Percentiles rank a stretch among this genome's conserved stretches.
Evolutionary conservation across 2,113 vertebrate genomes (phyloP).

Genomic region (Xiphophorus couchianus): DNA sequence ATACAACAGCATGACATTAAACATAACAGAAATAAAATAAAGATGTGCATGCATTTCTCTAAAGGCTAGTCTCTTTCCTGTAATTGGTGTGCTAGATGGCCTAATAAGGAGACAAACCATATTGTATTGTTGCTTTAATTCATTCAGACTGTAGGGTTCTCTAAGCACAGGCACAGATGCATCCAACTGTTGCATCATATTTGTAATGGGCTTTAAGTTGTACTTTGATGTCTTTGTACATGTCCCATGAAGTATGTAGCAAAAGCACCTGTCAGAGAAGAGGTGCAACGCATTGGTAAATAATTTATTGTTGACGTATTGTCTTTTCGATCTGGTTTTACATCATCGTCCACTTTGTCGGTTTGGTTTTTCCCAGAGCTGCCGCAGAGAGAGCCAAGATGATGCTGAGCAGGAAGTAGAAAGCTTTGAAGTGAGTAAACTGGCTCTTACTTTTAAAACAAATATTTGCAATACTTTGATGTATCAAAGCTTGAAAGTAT

Average conservation of each 20-base stretch:
- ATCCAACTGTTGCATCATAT: not conserved
- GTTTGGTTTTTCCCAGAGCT: constrained; percentile 82
- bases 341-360: not conserved
- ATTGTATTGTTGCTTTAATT: not conserved
- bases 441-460: constrained; percentile 4
- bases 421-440: constrained; percentile 91
- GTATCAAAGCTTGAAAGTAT: not conserved
- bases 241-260: not conserved
- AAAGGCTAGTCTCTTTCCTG: not conserved
- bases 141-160: not conserved
- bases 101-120: not conserved
- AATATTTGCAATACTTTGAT: not conserved
- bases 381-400: constrained; percentile 88
- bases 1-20: not conserved
- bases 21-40: not conserved
- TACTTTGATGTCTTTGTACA: not conserved
- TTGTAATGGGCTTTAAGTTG: not conserved
- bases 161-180: not conserved
- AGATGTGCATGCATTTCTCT: not conserved
- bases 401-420: constrained; percentile 87
- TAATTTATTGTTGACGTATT: not conserved
- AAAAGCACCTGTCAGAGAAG: not conserved
- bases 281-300: not conserved
- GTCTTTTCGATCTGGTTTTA: constrained; percentile 1
- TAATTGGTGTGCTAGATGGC: not conserved